Base-by-base conservation (phyloP, 2,113 vertebrate species). In the Pungitius pungitius region DNA sequence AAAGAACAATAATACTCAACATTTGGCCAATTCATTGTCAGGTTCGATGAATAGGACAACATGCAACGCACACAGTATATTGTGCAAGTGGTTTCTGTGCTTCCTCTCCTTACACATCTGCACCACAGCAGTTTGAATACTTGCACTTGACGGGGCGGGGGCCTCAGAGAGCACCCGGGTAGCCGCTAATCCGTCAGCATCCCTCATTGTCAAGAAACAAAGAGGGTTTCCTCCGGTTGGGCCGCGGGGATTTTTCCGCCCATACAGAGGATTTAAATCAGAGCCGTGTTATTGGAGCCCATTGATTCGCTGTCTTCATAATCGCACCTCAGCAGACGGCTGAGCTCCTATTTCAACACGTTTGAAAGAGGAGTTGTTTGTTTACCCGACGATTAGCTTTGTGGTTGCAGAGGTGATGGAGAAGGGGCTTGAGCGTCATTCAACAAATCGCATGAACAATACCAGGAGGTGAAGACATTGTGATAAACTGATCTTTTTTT, bases 241-340 rank as follows among this genome's bases (percentile, higher is more conserved):
- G 83, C 76, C 62, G 39, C 33, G 42, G 45, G 75, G 69, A 65
- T 83, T 75, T n/a, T 35, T 73, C 45, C 62, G 52, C 43, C 60
- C 22, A 71, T 49, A 65, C 47, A 73, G 69, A 81, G 73, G 77
- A 84, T 88, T 86, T 64, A 87, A 80, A 85, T 87, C 76, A 80
- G 64, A 84, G 82, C 73, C 78, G 67, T 83, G 78, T 85, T 82
- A 74, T 75, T 89, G 73, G 83, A 81, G 68, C 55, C 57, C 73
- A 88, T 84, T 86, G 86, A 89, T 88, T 89, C 76, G 65, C 82
- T 82, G 87, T 90, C 85, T 80, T 86, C 80, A 80, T 74, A 89
- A 87, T 89, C 87, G 85, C 77, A 84, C 75, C 83, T 82, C 70
- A 62, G 65, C 71, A 80, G 30, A 59, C 52, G 58, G 58, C 69